Base-by-base conservation (phyloP, 2,888 invertebrate species). In the Panopea generosa region DNA sequence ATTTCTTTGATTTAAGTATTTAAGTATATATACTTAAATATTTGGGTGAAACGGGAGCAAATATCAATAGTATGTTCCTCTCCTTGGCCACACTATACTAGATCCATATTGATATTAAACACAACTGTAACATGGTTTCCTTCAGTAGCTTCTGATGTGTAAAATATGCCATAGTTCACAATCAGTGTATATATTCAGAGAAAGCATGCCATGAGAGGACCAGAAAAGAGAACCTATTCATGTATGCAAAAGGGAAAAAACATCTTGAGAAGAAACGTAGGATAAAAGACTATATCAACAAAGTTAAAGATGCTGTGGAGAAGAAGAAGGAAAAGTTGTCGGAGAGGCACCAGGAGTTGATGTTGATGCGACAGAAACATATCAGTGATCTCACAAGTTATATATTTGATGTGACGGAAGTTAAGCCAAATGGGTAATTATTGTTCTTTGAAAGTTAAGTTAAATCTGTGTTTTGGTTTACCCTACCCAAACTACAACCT, bases 371-470 rank as follows among this genome's bases (percentile, higher is more conserved):
- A 47, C 68, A 76, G 47, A 52, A 49, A 43, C 76, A 73, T 26
- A 73, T 80, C n/a, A 40, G 20, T 45, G 76, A 80, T 73, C 76
- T 80, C 53, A 73, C 76, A 20, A 69, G 69, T 7, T 80, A 73
- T 61, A 80, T 80, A 29, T 80, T 80, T 73, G 67, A 71, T 38
- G 69, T 80, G 47, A 69, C 72, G 1, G 80, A 76, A 40, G 80
- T 80, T 27, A 76, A 66, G 45, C 50, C 38, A 2, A 68, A 72
- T 63, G 63, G 75, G 79, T 79, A 47, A 52, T 55, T 43, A 24
- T 33, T 4, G 16, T 20, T 26, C 22, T 52, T 52, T 3, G 16
- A 26, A 52, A 24, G n/a, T 33, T 11, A 33, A 33, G 33, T 33
- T 33, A n/a, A n/a, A n/a, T n/a, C n/a, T n/a, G n/a, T n/a, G n/a